Conservation (phyloP, 2,888 invertebrate genomes). For the Cacoxenus indagator region DNA sequence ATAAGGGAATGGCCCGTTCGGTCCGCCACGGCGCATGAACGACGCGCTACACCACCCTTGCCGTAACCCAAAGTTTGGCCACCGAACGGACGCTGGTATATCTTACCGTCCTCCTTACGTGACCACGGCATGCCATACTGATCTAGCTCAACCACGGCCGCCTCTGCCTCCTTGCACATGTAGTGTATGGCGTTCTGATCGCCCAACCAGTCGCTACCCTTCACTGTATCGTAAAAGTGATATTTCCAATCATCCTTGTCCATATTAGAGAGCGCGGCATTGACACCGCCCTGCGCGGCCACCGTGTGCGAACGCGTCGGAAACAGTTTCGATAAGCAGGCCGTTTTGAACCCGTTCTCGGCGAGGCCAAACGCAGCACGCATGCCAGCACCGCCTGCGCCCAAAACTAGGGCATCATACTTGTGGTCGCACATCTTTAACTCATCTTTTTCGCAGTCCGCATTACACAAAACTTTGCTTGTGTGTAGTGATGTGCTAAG, state of each 20-base stretch:
- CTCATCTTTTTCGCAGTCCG: slow-evolving; percentile 77
- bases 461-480: background rate
- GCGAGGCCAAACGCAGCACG: slow-evolving; percentile 96
- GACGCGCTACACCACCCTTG: slow-evolving; percentile 95
- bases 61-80: slow-evolving; percentile 97
- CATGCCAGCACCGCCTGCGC: slow-evolving; percentile 96
- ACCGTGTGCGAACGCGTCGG: slow-evolving; percentile 98
- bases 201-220: slow-evolving; percentile 98
- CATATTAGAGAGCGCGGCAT: slow-evolving; percentile 95
- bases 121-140: slow-evolving; percentile 98
- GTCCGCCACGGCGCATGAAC: slow-evolving; percentile 97
- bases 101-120: slow-evolving; percentile 91
- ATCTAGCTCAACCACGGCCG: slow-evolving; percentile 89
- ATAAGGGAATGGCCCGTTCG: slow-evolving; percentile 95
- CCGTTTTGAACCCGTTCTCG: slow-evolving; percentile 94
- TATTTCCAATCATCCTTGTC: slow-evolving; percentile 93
- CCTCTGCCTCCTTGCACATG: slow-evolving; percentile 91
- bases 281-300: slow-evolving; percentile 98
- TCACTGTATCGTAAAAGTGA: slow-evolving; percentile 98
- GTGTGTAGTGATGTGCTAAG: slow-evolving; percentile 2
- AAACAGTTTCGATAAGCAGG: slow-evolving; percentile 96
- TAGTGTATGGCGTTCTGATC: slow-evolving; percentile 99
- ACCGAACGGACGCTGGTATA: slow-evolving; percentile 98
- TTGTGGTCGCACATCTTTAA: slow-evolving; percentile 79
- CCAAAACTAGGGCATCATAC: slow-evolving; percentile 96